Conservation (phyloP, 2,113 vertebrate genomes). For the Columba janthina region DNA sequence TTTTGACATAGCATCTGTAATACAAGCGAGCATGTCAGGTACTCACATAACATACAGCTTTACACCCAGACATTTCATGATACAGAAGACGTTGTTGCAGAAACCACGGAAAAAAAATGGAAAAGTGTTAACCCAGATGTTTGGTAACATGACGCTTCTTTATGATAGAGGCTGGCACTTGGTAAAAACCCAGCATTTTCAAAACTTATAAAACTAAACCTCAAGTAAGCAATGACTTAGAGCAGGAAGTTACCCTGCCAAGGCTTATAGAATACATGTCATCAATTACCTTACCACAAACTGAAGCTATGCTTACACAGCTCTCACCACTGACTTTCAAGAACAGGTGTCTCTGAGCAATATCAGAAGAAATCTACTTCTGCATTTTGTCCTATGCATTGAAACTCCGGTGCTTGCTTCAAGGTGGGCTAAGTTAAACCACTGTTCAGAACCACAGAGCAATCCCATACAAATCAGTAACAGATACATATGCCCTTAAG, state of each 20-base stretch:
- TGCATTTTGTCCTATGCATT: not conserved
- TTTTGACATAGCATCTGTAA: conserved; percentile 32
- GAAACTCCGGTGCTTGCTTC: not conserved
- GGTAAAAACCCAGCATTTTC: not conserved
- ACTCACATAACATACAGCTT: conserved; percentile 40
- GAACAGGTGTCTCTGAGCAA: not conserved
- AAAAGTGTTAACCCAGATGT: not conserved
- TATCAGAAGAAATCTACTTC: not conserved
- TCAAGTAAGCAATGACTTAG: not conserved
- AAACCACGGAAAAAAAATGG: conserved; percentile 10
- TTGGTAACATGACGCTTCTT: not conserved
- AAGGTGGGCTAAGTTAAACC: not conserved
- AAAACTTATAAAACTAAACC: not conserved
- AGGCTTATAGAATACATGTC: not conserved
- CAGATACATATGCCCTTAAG: not conserved
- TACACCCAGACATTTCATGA: conserved; percentile 21
- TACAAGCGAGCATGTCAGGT: not conserved
- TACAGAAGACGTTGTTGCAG: conserved; percentile 23
- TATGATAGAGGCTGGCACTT: not conserved
- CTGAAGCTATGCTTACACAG: not conserved
- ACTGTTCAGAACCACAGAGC: not conserved
- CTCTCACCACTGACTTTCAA: not conserved
- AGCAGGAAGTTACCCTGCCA: not conserved
- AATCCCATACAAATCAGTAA: not conserved
- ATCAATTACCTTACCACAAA: not conserved